Percentiles rank a stretch among this genome's conserved stretches.
These are phyloP conservation scores for Disparrhopalites patrizii DNA, from an alignment of 2,888 invertebrate genomes.

Conservation along the genomic window DNA sequence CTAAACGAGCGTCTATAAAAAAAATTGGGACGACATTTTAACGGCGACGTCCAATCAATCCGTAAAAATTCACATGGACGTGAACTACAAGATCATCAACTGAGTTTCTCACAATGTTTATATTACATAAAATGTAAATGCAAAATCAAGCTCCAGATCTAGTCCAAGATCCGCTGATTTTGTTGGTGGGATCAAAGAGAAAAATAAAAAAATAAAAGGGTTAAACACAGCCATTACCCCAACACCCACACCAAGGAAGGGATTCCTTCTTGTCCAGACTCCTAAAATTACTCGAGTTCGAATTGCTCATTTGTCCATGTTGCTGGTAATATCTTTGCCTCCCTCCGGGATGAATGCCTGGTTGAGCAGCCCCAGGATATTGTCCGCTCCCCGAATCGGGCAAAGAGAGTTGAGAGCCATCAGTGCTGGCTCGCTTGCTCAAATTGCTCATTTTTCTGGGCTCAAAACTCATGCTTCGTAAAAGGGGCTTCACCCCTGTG, in stretches of 20 bases:
- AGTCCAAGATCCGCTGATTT: too few species aligned
- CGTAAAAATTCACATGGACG: too few species aligned
- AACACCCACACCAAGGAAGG: conserved; percentile 77
- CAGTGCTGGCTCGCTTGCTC: conserved; percentile 25
- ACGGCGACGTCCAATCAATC: too few species aligned
- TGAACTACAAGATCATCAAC: too few species aligned
- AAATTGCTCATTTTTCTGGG: conserved; percentile 18
- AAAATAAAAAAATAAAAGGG: not conserved
- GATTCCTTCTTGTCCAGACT: conserved; percentile 38
- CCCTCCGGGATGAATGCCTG: not conserved
- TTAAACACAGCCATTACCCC: conserved; percentile 73
- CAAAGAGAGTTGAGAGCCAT: conserved; percentile 15
- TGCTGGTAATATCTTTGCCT: conserved; percentile 8
- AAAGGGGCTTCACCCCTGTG: conserved; percentile 31
- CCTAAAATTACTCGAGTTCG: not conserved
- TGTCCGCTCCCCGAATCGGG: conserved; percentile 15
- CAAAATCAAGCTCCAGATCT: too few species aligned
- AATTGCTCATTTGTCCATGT: conserved; percentile 9
- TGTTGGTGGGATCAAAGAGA: too few species aligned
- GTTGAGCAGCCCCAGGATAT: not conserved
- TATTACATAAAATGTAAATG: too few species aligned
- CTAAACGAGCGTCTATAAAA: too few species aligned
- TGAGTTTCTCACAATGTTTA: too few species aligned
- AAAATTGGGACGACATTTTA: too few species aligned
- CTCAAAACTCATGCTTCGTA: conserved; percentile 28